Evolutionary conservation across 2,797 vertebrate genomes (phyloP), one percentile per base, ranked within the genome.

Genomic region (Fistularia tabacaria): DNA sequence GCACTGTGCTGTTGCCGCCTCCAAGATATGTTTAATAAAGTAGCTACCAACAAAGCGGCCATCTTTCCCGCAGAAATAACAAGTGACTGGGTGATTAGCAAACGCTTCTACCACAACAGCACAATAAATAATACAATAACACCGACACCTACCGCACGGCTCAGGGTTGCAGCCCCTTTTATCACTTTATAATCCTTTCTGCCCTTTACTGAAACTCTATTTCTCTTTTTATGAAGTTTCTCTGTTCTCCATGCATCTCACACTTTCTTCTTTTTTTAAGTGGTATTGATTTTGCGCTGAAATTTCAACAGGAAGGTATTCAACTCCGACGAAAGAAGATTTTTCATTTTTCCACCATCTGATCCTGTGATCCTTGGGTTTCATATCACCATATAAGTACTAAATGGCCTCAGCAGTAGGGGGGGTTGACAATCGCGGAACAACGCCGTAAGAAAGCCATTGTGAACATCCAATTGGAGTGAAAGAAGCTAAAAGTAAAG

Each of bases 231-330:
- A 51, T 44, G 25, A 3, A 61, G 1, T 6, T 15, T 47, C 25
- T 25, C 25, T 25, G 49, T 49, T 64, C 51, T 46, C 38, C 15
- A 44, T 10, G 55, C 14, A 2, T 42, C 56, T 12, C 54, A 64
- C 37, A 62, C 36, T 36, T 52, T 53, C 38, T 38, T 44, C 43
- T 54, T 50, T 62, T 71, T 69, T 78, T 75, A 60, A 53, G 51
- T 14, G 10, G 15, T 62, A 87, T 85, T 76, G 84, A 86, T 89
- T 89, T 84, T 76, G 64, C 62, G 49, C 59, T 76, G 61, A 83
- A 71, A 79, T 69, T 52, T 82, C 84, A 67, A 81, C 58, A 53
- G 67, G 25, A 73, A 53, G 67, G 76, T 66, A 75, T 73, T 81
- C 61, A 69, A 51, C 59, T 46, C 14, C 38, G 65, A 73, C 54